Conservation (phyloP, 2,113 vertebrate species). For the Morone saxatilis region DNA sequence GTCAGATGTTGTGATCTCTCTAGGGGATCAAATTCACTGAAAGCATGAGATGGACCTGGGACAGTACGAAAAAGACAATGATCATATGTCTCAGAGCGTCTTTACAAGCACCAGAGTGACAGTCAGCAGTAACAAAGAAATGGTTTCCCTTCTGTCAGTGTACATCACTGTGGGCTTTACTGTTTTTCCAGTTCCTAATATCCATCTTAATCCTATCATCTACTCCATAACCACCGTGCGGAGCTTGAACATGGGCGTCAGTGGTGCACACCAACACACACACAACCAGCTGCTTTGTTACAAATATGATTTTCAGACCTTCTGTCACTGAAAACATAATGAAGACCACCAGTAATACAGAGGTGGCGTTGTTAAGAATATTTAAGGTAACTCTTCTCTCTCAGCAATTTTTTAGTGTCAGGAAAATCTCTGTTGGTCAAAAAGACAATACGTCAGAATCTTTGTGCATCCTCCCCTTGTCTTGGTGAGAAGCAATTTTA, state of each 20-base stretch:
- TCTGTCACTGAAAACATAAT: background rate
- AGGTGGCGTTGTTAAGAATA: background rate
- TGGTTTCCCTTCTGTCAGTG: background rate
- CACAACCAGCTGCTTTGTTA: background rate
- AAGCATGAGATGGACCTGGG: background rate
- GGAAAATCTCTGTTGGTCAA: background rate
- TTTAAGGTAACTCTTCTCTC: background rate
- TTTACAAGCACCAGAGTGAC: background rate
- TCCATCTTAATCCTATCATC: slow-evolving; percentile 35
- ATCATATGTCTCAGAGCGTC: background rate
- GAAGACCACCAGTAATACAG: background rate
- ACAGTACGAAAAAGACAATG: background rate
- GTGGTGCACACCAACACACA: background rate
- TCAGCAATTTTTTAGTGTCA: background rate
- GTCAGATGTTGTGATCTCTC: no score
- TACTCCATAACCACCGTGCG: background rate
- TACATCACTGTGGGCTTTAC: slow-evolving; percentile 2
- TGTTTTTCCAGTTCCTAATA: slow-evolving; percentile 36
- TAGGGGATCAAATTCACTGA: background rate
- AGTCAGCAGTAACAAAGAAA: background rate
- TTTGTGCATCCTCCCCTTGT: background rate
- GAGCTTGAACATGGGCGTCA: background rate
- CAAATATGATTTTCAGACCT: background rate
- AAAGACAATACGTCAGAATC: background rate
- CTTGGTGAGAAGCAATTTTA: slow-evolving; percentile 28